These are phyloP conservation scores for Stramonita haemastoma DNA, from an alignment of 2,888 invertebrate genomes.

Conservation along the genomic window DNA sequence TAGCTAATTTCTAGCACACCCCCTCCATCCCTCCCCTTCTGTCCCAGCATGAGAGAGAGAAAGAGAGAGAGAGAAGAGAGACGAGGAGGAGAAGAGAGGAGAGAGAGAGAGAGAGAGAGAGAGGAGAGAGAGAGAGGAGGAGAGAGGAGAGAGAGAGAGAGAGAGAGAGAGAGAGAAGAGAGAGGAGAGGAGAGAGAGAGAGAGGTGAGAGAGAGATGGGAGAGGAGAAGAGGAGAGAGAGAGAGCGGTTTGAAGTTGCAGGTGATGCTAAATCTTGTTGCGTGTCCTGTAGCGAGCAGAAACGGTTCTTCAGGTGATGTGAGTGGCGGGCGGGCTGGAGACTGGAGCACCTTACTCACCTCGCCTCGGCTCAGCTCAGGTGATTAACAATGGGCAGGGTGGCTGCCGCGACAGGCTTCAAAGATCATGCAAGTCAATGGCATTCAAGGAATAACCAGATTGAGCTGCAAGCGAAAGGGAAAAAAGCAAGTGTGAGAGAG, in stretches of 20 bases:
- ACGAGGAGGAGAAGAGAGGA: neutral
- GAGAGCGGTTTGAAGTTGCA: neutral
- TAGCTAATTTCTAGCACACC: no score
- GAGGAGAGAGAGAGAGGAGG: neutral
- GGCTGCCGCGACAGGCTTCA: neutral
- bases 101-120: neutral
- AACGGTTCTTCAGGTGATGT: neutral
- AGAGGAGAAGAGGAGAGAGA: neutral
- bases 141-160: neutral
- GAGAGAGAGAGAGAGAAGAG: neutral
- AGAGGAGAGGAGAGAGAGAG: neutral
- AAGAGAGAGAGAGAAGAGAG: neutral
- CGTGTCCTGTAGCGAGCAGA: neutral
- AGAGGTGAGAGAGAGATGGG: neutral
- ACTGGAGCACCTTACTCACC: no score
- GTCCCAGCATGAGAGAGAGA: neutral
- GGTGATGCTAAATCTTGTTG: constrained; percentile 5
- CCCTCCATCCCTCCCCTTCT: no score
- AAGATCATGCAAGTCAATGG: constrained; percentile 26
- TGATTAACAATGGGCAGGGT: neutral
- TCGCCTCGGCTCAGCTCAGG: no score
- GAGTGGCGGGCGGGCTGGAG: neutral
- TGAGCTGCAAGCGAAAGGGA: neutral
- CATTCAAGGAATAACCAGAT: constrained; percentile 2
- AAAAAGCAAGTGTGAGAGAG: neutral